phyloP scores from a whole-genome alignment of 2,797 vertebrate species.

The Coregonus sp. region DNA sequence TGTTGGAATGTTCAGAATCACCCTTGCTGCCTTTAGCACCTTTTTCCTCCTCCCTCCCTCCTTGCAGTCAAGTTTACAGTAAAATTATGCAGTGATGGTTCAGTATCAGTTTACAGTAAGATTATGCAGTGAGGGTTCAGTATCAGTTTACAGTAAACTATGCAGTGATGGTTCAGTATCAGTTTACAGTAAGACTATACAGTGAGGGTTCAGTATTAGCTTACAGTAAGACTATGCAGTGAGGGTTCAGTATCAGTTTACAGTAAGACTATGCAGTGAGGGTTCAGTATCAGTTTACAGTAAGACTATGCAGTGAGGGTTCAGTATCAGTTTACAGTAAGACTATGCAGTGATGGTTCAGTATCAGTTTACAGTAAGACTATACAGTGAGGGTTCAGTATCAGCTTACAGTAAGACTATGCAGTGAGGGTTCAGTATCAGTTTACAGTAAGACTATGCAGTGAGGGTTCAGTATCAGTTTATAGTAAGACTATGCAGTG shows the following conservation, averaged over 20 bases:
- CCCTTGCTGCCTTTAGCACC: neutral
- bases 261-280: neutral
- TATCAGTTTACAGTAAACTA: too few species aligned
- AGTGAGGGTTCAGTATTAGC: neutral
- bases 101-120: too few species aligned
- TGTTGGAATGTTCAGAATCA: neutral
- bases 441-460: too few species aligned
- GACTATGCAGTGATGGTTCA: neutral
- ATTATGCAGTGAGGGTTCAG: neutral
- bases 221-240: too few species aligned
- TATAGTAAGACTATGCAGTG: too few species aligned
- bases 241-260: neutral
- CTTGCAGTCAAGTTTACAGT: constrained; percentile 30
- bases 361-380: too few species aligned
- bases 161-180: neutral
- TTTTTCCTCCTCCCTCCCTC: neutral
- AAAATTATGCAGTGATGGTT: neutral
- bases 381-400: neutral
- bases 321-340: too few species aligned
- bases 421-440: neutral
- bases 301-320: neutral
- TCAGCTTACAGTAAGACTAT: too few species aligned
- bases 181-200: too few species aligned
- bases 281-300: too few species aligned
- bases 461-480: neutral